Percentiles rank a stretch among this genome's conserved stretches.
Conservation (phyloP, 2,797 vertebrate species). For the Thaleichthys pacificus region DNA sequence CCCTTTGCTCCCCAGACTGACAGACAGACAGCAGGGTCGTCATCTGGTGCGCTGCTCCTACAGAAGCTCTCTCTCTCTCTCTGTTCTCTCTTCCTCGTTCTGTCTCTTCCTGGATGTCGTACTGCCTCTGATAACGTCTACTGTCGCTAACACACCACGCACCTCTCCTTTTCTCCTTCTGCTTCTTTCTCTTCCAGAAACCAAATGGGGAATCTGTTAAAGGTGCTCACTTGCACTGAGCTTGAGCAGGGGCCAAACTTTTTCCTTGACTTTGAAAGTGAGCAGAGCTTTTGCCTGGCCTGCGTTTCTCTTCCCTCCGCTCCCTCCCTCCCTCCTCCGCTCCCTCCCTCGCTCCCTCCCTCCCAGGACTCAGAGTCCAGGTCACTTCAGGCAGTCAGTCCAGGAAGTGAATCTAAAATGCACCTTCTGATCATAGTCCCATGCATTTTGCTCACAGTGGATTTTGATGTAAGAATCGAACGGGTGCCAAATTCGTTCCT, state of each 20-base stretch:
- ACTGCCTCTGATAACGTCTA: conserved; percentile 16
- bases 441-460: too few species aligned
- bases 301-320: conserved; percentile 53
- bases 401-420: neutral
- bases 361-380: neutral
- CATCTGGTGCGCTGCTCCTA: too few species aligned
- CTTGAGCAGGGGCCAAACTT: conserved; percentile 93
- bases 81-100: conserved; percentile 45
- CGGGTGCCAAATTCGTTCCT: neutral
- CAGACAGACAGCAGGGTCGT: conserved; percentile 41
- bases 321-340: conserved; percentile 20
- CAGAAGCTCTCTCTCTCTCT: neutral
- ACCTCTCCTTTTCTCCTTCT: conserved; percentile 16
- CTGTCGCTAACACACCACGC: conserved; percentile 55
- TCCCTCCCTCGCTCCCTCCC: neutral
- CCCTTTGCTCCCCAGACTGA: conserved; percentile 12
- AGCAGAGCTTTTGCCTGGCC: conserved; percentile 79
- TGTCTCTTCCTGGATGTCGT: conserved; percentile 12
- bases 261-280: conserved; percentile 98
- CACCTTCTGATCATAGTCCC: neutral
- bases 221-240: conserved; percentile 93
- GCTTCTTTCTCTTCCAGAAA: conserved; percentile 79
- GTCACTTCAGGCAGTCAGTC: conserved; percentile 12
- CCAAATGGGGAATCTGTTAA: conserved; percentile 92
- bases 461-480: conserved; percentile 1